Percentiles rank a stretch among this genome's conserved stretches.
These are phyloP conservation scores for Graphium colonna DNA, from an alignment of 2,888 invertebrate genomes.

Conservation along the genomic window DNA sequence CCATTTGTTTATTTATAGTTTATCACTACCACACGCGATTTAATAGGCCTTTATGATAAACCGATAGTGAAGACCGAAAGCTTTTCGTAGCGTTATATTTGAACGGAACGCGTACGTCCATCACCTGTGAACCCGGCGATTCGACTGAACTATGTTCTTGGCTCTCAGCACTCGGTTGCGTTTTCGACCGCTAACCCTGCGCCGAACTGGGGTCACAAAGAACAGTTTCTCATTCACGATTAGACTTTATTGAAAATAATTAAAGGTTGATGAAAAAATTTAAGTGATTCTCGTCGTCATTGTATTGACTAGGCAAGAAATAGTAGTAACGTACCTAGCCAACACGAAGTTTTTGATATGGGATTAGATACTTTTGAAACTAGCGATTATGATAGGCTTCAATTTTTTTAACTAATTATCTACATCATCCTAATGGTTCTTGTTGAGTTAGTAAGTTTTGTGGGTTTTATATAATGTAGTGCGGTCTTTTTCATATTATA, in stretches of 20 bases:
- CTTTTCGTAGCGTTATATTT: constrained; percentile 33
- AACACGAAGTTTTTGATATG: no score
- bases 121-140: constrained; percentile 40
- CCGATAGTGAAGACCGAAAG: constrained; percentile 29
- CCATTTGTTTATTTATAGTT: constrained; percentile 5
- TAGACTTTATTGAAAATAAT: constrained; percentile 42
- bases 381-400: no score
- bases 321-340: no score
- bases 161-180: constrained; percentile 37
- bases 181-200: constrained; percentile 55
- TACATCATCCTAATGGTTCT: no score
- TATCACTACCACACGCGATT: constrained; percentile 41
- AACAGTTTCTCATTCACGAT: constrained; percentile 60
- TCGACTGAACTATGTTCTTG: constrained; percentile 51
- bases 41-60: constrained; percentile 34
- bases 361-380: background rate
- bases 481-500: no score
- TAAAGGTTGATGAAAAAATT: background rate
- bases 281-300: no score
- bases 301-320: no score
- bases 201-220: constrained; percentile 54
- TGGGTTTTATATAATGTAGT: no score
- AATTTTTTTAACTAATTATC: no score
- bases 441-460: no score
- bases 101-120: constrained; percentile 39